Evolutionary conservation across 2,888 invertebrate genomes (phyloP), one percentile per base, ranked within the genome.

Genomic region (Alcis repandata): DNA sequence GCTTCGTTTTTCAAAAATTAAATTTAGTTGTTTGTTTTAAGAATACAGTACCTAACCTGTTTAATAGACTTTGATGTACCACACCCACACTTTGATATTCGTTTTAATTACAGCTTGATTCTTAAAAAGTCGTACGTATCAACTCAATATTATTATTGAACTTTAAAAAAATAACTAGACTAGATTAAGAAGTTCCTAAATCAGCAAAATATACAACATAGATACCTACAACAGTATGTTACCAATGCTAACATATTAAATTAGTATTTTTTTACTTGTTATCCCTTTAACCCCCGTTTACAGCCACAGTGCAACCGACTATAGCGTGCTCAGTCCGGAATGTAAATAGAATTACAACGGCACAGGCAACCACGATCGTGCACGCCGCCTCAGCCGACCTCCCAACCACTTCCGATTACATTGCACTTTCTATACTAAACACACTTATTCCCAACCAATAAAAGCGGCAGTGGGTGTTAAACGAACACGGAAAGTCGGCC

Each of bases 331-430:
- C 58, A 58, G 64, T 17, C 63, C 85, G 88, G 88, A 74, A 75
- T 75, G 74, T 74, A 88, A 89, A 88, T 87, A 88, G 86, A 87
- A 85, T 81, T 78, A 83, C 83, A 85, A 77, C 81, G 82, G 81
- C 71, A 74, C 76, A 77, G 72, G 77, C 76, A 78, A 76, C 74
- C 77, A 69, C 72, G 77, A 76, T 63, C 70, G 70, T 63, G 63
- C 46, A 32, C 51, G 69, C 78, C 70, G 73, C 63, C 63, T 60
- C 56, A 59, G 60, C 69, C 51, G 51, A 19, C 48, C 48, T n/a
- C 20, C 41, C 9, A 59, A 11, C 32, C 48, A 41, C 38, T 60
- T 56, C 36, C 33, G 49, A 11, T 53, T 64, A 68, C 70, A 73
- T 54, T 52, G 71, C 73, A 60, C 60, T 59, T 54, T 70, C 51